These are phyloP conservation scores for Tupiocoris notatus DNA, from an alignment of 2,888 invertebrate species.

Conservation along the genomic window DNA sequence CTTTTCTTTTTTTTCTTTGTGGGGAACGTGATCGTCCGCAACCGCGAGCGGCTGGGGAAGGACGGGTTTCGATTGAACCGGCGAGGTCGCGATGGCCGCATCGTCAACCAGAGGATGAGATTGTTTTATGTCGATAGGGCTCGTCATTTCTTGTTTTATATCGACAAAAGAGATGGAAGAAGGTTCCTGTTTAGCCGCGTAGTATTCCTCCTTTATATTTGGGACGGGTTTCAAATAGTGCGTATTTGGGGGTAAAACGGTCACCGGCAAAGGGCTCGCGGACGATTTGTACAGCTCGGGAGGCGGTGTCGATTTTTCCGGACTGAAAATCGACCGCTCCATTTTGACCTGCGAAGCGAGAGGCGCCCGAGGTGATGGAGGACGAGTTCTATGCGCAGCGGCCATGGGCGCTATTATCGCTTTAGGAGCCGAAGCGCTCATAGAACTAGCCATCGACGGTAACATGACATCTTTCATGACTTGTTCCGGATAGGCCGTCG, in stretches of 20 bases:
- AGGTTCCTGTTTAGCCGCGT: constrained; percentile 20
- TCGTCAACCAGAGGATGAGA: constrained; percentile 1
- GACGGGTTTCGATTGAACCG: constrained; percentile 18
- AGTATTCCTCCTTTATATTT: constrained; percentile 14
- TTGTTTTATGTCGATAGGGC: constrained; percentile 38
- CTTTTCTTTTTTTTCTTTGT: constrained; percentile 29
- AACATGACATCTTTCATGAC: constrained; percentile 42
- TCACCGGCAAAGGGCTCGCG: constrained; percentile 8
- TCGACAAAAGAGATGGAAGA: constrained; percentile 8
- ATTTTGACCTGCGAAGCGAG: constrained; percentile 41
- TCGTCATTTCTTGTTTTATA: constrained; percentile 30
- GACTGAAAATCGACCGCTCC: constrained; percentile 53
- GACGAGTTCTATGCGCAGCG: not conserved
- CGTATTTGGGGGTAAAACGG: not conserved
- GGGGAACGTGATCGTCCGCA: constrained; percentile 25
- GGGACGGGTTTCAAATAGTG: constrained; percentile 1
- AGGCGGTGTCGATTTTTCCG: constrained; percentile 49
- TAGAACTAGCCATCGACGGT: constrained; percentile 47
- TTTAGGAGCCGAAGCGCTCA: constrained; percentile 45
- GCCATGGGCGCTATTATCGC: not conserved
- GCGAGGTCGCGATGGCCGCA: not conserved
- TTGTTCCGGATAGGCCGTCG: constrained; percentile 52
- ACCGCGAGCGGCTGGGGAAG: not conserved
- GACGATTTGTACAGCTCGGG: constrained; percentile 28
- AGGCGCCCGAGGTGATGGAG: constrained; percentile 16